Evolutionary conservation across 1,140 invertebrate species (phyloP).

Genomic region (Macrosteles quadrilineatus): DNA sequence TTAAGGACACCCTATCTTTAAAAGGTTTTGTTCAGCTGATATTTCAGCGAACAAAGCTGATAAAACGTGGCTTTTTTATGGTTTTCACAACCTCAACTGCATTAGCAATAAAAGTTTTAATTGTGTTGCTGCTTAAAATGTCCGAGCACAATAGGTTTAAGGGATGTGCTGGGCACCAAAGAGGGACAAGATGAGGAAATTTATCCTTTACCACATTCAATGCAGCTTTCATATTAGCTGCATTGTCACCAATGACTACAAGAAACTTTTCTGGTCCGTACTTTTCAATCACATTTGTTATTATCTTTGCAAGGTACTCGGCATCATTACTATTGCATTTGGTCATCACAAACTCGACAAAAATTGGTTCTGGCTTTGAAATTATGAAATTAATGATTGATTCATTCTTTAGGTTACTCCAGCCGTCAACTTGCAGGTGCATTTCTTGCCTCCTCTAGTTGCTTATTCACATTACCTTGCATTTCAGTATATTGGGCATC

Average conservation of each 20-base stretch:
- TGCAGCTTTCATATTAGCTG: slow-evolving; percentile 41
- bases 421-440: slow-evolving; percentile 44
- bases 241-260: slow-evolving; percentile 44
- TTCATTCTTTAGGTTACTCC: slow-evolving; percentile 44
- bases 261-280: slow-evolving; percentile 42
- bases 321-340: slow-evolving; percentile 40
- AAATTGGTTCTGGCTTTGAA: slow-evolving; percentile 44
- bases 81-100: slow-evolving; percentile 24
- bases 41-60: neutral
- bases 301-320: slow-evolving; percentile 39
- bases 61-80: slow-evolving; percentile 25
- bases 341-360: slow-evolving; percentile 40
- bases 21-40: slow-evolving; percentile 5
- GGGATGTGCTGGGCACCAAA: slow-evolving; percentile 24
- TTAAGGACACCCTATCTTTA: slow-evolving; percentile 26
- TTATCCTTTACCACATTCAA: slow-evolving; percentile 39
- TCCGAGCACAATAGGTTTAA: slow-evolving; percentile 30
- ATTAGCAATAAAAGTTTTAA: slow-evolving; percentile 22
- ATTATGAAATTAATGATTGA: slow-evolving; percentile 45
- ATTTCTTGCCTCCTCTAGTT: slow-evolving; percentile 30
- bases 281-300: slow-evolving; percentile 42
- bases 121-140: slow-evolving; percentile 20
- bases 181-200: slow-evolving; percentile 29
- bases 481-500: slow-evolving; percentile 35
- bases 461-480: slow-evolving; percentile 7